Evolutionary conservation across 1,140 invertebrate genomes (phyloP).

Genomic region (Babylonia areolata): DNA sequence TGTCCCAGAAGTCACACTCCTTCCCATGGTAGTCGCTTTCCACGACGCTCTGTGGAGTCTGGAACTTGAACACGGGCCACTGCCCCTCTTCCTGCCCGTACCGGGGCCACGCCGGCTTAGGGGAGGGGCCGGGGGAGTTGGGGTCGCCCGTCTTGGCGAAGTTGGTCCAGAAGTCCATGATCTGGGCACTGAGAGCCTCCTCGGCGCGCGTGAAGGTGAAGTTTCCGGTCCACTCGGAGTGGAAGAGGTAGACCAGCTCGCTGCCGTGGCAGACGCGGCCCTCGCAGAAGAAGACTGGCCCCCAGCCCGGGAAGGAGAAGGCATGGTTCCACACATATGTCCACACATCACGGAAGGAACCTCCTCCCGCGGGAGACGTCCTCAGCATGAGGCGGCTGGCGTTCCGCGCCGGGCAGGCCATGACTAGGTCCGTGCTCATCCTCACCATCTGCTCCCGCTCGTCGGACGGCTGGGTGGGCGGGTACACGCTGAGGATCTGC

Average conservation of each 20-base stretch:
- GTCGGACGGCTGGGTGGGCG: constrained; percentile 43
- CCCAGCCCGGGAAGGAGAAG: constrained; percentile 64
- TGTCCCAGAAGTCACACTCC: constrained; percentile 65
- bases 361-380: not conserved
- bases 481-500: constrained; percentile 45
- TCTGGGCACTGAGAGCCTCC: constrained; percentile 46
- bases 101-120: constrained; percentile 46
- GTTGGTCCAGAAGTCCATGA: constrained; percentile 67
- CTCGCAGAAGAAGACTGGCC: constrained; percentile 59
- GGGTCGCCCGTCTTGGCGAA: constrained; percentile 67
- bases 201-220: constrained; percentile 60
- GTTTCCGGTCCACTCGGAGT: constrained; percentile 41
- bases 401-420: constrained; percentile 52
- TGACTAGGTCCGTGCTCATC: constrained; percentile 56
- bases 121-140: constrained; percentile 31
- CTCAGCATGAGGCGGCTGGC: constrained; percentile 39
- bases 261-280: constrained; percentile 66
- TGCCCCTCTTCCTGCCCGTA: constrained; percentile 38
- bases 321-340: constrained; percentile 64
- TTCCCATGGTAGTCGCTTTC: constrained; percentile 45
- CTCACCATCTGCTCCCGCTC: constrained; percentile 42
- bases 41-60: constrained; percentile 51
- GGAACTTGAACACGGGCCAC: constrained; percentile 51
- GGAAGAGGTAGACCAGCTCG: constrained; percentile 67
- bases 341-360: constrained; percentile 37